Evolutionary conservation across 2,888 invertebrate species (phyloP).

Genomic region (Theretra japonica): DNA sequence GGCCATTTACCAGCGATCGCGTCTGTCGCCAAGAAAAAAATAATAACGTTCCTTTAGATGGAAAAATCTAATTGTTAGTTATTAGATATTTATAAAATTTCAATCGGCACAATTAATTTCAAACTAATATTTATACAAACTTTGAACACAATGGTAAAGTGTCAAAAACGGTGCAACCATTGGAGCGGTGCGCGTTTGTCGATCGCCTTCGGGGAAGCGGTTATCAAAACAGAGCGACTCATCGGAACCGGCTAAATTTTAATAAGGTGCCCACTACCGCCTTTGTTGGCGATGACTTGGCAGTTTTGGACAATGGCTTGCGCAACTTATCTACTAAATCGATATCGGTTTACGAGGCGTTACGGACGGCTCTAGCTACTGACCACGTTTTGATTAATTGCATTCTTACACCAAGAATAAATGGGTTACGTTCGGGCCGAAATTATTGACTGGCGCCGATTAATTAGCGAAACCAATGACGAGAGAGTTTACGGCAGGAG

Average conservation of each 20-base stretch:
- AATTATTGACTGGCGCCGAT: conserved; percentile 79
- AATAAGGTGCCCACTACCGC: conserved; percentile 84
- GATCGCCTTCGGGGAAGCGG: conserved; percentile 66
- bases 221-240: conserved; percentile 82
- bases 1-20: not conserved
- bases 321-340: conserved; percentile 84
- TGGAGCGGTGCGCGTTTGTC: conserved; percentile 62
- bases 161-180: conserved; percentile 68
- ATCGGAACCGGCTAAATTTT: conserved; percentile 81
- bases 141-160: conserved; percentile 60
- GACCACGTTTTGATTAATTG: conserved; percentile 84
- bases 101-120: conserved; percentile 54
- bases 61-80: conserved; percentile 36
- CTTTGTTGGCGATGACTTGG: conserved; percentile 77
- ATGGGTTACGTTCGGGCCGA: conserved; percentile 57
- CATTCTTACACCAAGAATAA: conserved; percentile 72
- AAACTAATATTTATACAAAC: conserved; percentile 70
- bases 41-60: conserved; percentile 33
- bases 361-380: conserved; percentile 80
- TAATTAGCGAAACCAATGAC: conserved; percentile 79
- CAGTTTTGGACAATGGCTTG: conserved; percentile 81
- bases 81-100: conserved; percentile 25
- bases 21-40: conserved; percentile 11
- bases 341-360: conserved; percentile 84
- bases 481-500: conserved; percentile 63